Evolutionary conservation across 2,888 invertebrate species (phyloP), one percentile per base, ranked within the genome.

Genomic region (Cremastobaeus sp.): DNA sequence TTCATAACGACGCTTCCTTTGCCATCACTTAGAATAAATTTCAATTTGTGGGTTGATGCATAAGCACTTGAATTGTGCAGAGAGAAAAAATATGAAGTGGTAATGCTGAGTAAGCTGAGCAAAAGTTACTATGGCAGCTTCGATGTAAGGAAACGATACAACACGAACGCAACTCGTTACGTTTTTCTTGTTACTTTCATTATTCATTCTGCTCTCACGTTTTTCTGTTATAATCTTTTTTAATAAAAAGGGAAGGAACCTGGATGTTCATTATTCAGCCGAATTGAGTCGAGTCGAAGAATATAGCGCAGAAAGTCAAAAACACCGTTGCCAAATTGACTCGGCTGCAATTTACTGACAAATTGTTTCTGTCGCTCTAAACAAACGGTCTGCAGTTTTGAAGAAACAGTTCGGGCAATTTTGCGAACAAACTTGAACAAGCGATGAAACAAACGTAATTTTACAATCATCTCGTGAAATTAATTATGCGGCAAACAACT

Each of bases 61-160:
- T 15, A 59, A 54, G 52, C 34, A 21, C 39, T 45, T 54, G 37
- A 47, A 54, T 47, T 47, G 45, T 28, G 41, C 20, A 11, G 6
- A 39, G 12, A 14, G 35, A 39, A 28, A 48, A 48, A 57, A 59
- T 20, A 48, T 65, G 41, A 55, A 59, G 59, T 43, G 47, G 71
- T 74, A 65, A 54, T 77, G 80, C 80, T 79, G 79, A 80, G 76
- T 77, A 78, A 82, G 79, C 79, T 55, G 47, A 62, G 69, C 70
- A 69, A 50, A 55, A 57, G 74, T 64, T 15, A 57, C 55, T 68
- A 65, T 74, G 69, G 64, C 75, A 77, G 74, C 74, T 74, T 71
- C 80, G 80, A 82, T 83, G 75, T 74, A 75, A 71, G 76, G 76
- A 78, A 77, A 81, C 79, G 81, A 83, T 82, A 82, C 83, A 81